Evolutionary conservation across 2,888 invertebrate genomes (phyloP), one percentile per base, ranked within the genome.

Genomic region (Camptogramma bilineatum): DNA sequence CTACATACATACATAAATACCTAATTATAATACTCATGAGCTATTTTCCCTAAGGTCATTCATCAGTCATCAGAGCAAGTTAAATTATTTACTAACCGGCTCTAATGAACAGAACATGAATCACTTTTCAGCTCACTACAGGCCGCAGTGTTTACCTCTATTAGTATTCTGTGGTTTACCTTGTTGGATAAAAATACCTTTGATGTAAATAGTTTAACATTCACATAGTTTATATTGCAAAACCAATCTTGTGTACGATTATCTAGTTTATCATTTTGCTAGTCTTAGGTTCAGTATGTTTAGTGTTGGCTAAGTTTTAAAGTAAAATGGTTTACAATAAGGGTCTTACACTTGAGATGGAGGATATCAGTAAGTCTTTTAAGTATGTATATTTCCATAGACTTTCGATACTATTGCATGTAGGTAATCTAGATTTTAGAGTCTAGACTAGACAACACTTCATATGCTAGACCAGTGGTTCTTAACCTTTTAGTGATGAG

Each of bases 31-130:
- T 28, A 28, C 28, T 28, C 4, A 9, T 31, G 2, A 39, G 13
- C 10, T 13, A 10, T 39, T 31, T 39, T 39, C 34, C 34, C 13
- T 13, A 39, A 39, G 34, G 34, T 39, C 21, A 21, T 2, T 21
- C 31, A 31, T 39, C 21, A 21, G 21, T 21, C 31, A 31, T 39
- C 34, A 39, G 31, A 39, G 4, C 53, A 16, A 24, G 53, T 13
- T 56, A 8, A 19, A 8, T 18, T 46, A 28, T 39, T 18, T 9
- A 55, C 51, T 62, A 68, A 84, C 88, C 81, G 24, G 24, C 21
- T 48, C 52, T 52, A 50, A 57, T 58, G 58, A 64, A 21, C 39
- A 54, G 62, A 48, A 34, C 34, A 59, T 66, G 64, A 69, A 24
- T 66, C 64, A 69, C 59, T 50, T 4, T 21, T 21, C 65, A 52